phyloP scores from a whole-genome alignment of 2,113 vertebrate species.

The Ochotona curzoniae region DNA sequence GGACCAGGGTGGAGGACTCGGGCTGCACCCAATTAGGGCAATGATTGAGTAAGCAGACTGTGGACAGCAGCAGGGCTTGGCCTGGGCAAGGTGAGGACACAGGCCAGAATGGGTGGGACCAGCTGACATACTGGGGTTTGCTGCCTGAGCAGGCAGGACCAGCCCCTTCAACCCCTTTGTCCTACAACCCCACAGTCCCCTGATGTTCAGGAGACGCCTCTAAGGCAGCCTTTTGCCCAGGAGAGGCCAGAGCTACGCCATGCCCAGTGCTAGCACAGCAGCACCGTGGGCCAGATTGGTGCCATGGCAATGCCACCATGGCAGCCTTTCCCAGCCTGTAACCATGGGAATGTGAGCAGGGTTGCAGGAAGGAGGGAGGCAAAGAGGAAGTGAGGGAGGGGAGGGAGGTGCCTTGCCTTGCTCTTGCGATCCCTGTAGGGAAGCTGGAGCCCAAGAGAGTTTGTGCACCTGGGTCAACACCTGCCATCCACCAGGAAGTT shows the following conservation, averaged over 20 bases:
- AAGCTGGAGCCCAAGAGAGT: neutral
- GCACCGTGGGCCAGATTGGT: neutral
- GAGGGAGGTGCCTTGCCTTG: neutral
- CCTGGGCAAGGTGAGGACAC: neutral
- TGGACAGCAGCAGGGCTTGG: too few relatives aligned
- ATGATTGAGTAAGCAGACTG: neutral
- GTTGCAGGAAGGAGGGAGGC: neutral
- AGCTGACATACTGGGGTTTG: too few relatives aligned
- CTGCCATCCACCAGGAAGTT: too few relatives aligned
- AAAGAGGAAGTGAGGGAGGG: too few relatives aligned
- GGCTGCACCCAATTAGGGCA: neutral
- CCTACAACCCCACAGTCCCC: neutral
- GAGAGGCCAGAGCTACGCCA: neutral
- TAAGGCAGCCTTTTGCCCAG: neutral
- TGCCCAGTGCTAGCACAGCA: neutral
- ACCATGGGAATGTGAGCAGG: constrained; percentile 69
- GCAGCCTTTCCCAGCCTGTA: constrained; percentile 52
- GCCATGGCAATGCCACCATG: constrained; percentile 63
- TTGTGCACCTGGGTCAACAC: too few relatives aligned
- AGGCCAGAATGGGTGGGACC: too few relatives aligned
- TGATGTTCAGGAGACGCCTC: neutral
- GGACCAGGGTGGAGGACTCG: neutral
- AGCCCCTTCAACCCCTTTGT: too few relatives aligned
- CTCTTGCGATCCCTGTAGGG: rapidly evolving
- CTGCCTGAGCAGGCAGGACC: too few relatives aligned